A percentile compares a stretch with the other conserved stretches of the same genome.
These are phyloP conservation scores for Myripristis murdjan DNA, from an alignment of 2,797 vertebrate species.

Conservation along the genomic window DNA sequence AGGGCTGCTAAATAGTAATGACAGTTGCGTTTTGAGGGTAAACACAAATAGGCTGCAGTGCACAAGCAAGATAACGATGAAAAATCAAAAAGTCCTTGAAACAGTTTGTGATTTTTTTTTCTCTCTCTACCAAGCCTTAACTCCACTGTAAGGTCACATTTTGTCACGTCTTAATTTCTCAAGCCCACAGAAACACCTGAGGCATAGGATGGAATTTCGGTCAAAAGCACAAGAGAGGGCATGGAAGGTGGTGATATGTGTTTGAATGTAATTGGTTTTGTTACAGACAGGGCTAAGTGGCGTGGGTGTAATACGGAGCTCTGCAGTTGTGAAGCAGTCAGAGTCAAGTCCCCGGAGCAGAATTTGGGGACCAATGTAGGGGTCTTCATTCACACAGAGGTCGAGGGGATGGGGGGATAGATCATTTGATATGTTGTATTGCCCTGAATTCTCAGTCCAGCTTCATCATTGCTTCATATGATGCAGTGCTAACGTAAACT, in stretches of 20 bases:
- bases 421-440: neutral
- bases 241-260: constrained; percentile 47
- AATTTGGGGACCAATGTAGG: neutral
- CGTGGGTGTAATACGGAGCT: constrained; percentile 37
- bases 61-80: neutral
- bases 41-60: constrained; percentile 28
- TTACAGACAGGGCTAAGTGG: constrained; percentile 52
- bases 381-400: neutral
- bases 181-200: constrained; percentile 50
- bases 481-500: neutral
- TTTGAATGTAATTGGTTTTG: constrained; percentile 66
- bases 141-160: constrained; percentile 41
- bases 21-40: constrained; percentile 37
- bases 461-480: constrained; percentile 51
- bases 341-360: constrained; percentile 9
- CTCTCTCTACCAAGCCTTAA: no score
- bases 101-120: neutral
- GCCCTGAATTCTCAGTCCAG: constrained; percentile 13
- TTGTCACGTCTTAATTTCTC: constrained; percentile 34
- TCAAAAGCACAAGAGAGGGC: constrained; percentile 22
- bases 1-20: constrained; percentile 27
- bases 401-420: neutral
- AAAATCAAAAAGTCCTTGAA: constrained; percentile 1
- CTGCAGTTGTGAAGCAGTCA: constrained; percentile 24
- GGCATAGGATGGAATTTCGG: constrained; percentile 47